Evolutionary conservation across 2,113 vertebrate genomes (phyloP).

Genomic region (Calidris pygmaea): DNA sequence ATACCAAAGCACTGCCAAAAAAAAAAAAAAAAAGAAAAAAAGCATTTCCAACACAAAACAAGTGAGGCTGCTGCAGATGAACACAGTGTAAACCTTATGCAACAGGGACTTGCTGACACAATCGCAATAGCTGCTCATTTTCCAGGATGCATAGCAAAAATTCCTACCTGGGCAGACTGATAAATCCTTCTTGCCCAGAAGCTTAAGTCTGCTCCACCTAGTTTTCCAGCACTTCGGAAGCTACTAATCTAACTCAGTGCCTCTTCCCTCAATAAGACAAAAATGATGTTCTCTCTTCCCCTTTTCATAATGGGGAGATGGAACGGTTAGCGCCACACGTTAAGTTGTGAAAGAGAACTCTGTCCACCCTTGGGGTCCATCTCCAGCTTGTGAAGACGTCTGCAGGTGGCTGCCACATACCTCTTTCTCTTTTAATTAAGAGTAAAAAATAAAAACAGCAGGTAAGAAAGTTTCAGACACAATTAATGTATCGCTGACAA

Average conservation of each 20-base stretch:
- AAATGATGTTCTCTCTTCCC: background rate
- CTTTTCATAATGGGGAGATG: background rate
- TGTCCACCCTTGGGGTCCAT: background rate
- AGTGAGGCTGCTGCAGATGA: background rate
- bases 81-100: background rate
- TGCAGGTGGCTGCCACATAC: background rate
- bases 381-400: background rate
- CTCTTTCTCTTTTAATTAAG: background rate
- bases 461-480: background rate
- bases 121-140: background rate
- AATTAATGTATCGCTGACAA: background rate
- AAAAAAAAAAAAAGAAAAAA: background rate
- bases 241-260: background rate
- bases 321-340: fast-evolving
- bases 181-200: background rate
- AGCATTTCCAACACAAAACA: background rate
- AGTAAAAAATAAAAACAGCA: background rate
- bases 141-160: background rate
- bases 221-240: background rate
- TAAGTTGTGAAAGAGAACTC: background rate
- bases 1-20: background rate
- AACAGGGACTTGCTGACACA: background rate
- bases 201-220: background rate
- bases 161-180: background rate
- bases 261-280: background rate